Evolutionary conservation across 2,888 invertebrate species (phyloP).

Genomic region (Polydrusus tereticollis): DNA sequence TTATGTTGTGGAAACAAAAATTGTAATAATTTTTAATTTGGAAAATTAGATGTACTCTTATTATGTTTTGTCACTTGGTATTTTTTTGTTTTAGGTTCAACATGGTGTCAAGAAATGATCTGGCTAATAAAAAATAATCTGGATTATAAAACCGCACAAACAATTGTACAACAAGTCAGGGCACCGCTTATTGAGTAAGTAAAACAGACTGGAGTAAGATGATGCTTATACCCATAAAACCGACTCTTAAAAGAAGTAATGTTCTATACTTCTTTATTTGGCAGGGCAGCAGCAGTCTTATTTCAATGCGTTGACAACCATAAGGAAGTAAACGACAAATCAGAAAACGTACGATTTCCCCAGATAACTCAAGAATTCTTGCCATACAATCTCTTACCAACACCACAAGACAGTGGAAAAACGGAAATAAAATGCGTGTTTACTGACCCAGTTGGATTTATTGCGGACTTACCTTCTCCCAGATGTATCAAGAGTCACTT

Average conservation of each 20-base stretch:
- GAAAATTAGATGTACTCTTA: too few species aligned
- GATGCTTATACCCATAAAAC: too few species aligned
- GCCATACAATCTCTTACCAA: conserved; percentile 79
- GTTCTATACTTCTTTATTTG: too few species aligned
- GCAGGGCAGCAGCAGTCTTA: conserved; percentile 54
- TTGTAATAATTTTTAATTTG: too few species aligned
- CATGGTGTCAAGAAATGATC: conserved; percentile 94
- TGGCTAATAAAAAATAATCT: conserved; percentile 89
- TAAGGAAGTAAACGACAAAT: too few species aligned
- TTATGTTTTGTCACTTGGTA: too few species aligned
- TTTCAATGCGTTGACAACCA: conserved; percentile 51
- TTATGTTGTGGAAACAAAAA: too few species aligned
- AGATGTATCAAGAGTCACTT: conserved; percentile 84
- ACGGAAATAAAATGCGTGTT: conserved; percentile 60
- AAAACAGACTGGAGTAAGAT: too few species aligned
- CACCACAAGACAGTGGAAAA: conserved; percentile 66
- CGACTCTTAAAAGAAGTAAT: too few species aligned
- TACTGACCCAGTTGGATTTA: conserved; percentile 80
- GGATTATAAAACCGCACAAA: conserved; percentile 81
- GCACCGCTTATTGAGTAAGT: conserved; percentile 47
- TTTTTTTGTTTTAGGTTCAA: conserved; percentile 76
- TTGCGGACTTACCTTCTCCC: conserved; percentile 75
- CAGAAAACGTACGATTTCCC: conserved; percentile 69
- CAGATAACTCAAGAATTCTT: conserved; percentile 83
- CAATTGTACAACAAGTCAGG: conserved; percentile 37